Conservation (phyloP, 2,888 invertebrate species). For the Morinoia aosen region DNA sequence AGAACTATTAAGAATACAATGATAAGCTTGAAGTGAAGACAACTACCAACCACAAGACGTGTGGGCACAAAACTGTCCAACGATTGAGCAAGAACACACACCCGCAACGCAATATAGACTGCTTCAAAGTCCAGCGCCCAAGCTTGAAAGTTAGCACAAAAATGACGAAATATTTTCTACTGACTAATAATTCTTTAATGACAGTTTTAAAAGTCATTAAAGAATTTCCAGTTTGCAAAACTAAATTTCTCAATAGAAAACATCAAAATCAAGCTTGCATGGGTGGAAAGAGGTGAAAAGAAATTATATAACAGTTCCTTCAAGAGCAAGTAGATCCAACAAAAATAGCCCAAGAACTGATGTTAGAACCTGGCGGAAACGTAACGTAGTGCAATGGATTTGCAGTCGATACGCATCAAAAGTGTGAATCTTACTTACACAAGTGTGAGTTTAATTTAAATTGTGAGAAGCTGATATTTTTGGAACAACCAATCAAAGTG, state of each 20-base stretch:
- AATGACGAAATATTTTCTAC: neutral
- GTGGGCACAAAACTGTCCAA: neutral
- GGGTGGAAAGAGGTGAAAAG: neutral
- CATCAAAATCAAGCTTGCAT: neutral
- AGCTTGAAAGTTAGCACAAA: neutral
- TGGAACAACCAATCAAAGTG: neutral
- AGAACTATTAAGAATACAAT: neutral
- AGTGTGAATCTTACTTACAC: constrained; percentile 3
- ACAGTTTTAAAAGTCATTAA: neutral
- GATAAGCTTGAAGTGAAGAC: neutral
- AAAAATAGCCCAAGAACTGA: neutral
- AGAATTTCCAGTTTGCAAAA: neutral
- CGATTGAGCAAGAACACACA: neutral
- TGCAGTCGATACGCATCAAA: neutral
- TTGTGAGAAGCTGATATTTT: neutral
- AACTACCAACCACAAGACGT: neutral
- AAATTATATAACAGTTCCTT: neutral
- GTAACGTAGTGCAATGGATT: neutral
- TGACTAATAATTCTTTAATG: neutral
- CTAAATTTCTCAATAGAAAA: neutral
- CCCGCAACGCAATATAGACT: neutral
- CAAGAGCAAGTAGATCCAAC: neutral
- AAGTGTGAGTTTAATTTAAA: neutral
- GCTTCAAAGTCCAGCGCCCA: neutral
- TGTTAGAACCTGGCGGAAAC: neutral